phyloP scores from a whole-genome alignment of 2,797 vertebrate genomes.

The Acipenser oxyrinchus region DNA sequence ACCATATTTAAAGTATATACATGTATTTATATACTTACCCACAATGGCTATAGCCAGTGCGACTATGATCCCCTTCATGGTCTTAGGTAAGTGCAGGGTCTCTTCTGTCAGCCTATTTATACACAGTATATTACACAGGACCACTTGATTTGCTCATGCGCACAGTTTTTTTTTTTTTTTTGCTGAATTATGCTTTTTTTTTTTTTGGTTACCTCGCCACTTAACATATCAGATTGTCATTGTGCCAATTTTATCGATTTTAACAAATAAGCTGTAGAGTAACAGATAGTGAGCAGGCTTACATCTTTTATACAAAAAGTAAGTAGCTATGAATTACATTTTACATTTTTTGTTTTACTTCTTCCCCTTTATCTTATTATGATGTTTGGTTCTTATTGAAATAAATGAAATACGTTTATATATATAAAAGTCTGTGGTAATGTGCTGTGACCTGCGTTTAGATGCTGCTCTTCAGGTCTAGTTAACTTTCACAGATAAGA shows the following conservation, averaged over 20 bases:
- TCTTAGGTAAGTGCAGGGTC: slow-evolving; percentile 35
- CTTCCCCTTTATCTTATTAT: neutral
- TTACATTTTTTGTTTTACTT: too few relatives aligned
- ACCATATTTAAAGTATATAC: too few relatives aligned
- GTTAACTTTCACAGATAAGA: too few relatives aligned
- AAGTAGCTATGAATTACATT: too few relatives aligned
- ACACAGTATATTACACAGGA: neutral
- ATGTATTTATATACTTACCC: slow-evolving; percentile 32
- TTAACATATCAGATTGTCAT: neutral
- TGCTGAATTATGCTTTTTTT: neutral
- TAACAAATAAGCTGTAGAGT: too few relatives aligned
- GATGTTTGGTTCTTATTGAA: neutral
- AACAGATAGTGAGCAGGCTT: too few relatives aligned
- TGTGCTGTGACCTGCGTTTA: too few relatives aligned
- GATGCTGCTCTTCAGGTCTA: too few relatives aligned
- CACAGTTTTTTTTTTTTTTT: neutral
- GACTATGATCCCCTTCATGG: slow-evolving; percentile 46
- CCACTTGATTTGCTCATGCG: neutral
- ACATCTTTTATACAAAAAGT: too few relatives aligned
- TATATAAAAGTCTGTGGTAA: neutral
- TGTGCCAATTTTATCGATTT: neutral
- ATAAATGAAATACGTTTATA: neutral
- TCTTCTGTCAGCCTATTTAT: neutral
- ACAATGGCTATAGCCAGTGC: slow-evolving; percentile 32
- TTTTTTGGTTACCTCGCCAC: neutral